Conservation (phyloP, 2,888 invertebrate species). For the Drosophila kuntzei region DNA sequence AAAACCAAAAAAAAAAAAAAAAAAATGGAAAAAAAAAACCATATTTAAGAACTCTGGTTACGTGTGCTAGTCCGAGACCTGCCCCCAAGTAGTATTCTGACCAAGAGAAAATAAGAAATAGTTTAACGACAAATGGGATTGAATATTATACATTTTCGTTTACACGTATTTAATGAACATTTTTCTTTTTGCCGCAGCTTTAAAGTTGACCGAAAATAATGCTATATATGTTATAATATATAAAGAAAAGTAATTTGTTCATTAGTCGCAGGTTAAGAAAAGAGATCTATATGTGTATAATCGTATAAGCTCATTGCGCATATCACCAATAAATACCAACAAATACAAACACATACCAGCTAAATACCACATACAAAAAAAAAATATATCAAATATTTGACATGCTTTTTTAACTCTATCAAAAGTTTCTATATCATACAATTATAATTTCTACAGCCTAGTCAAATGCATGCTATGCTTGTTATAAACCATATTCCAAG, state of each 20-base stretch:
- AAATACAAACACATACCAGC: slow-evolving; percentile 12
- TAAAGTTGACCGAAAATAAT: slow-evolving; percentile 36
- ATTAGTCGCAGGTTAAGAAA: slow-evolving; percentile 70
- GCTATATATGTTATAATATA: slow-evolving; percentile 32
- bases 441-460: slow-evolving; percentile 54
- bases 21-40: not conserved
- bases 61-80: slow-evolving; percentile 52
- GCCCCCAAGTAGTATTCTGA: slow-evolving; percentile 51
- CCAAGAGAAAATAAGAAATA: slow-evolving; percentile 35
- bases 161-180: slow-evolving; percentile 86
- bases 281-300: slow-evolving; percentile 34
- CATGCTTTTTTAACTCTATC: slow-evolving; percentile 39
- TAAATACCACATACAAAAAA: slow-evolving; percentile 8
- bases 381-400: slow-evolving; percentile 23
- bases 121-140: slow-evolving; percentile 83
- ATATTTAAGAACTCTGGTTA: slow-evolving; percentile 25
- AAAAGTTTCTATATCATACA: slow-evolving; percentile 42
- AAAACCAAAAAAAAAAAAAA: slow-evolving; percentile 13
- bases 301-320: slow-evolving; percentile 37
- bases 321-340: slow-evolving; percentile 28
- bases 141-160: slow-evolving; percentile 87
- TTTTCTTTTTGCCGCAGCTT: slow-evolving; percentile 80
- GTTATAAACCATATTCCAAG: slow-evolving; percentile 26
- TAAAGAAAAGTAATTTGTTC: slow-evolving; percentile 80
- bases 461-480: slow-evolving; percentile 71